Conservation (phyloP, 2,888 invertebrate species). For the Labia minor region DNA sequence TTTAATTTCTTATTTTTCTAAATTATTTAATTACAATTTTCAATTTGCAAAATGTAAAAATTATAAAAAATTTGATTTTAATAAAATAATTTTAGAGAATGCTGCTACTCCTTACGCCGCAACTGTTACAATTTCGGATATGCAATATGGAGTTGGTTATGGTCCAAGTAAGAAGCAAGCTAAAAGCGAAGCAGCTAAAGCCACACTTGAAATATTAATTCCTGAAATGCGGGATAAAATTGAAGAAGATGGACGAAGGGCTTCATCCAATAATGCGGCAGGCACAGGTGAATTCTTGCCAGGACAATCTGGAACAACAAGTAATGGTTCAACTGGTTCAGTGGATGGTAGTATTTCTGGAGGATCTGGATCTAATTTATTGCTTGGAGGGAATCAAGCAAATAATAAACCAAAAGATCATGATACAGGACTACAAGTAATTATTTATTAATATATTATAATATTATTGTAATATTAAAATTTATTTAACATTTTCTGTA, state of each 20-base stretch:
- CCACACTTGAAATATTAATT: constrained; percentile 80
- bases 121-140: constrained; percentile 80
- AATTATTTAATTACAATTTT: too few species aligned
- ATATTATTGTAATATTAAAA: neutral
- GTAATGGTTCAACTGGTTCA: neutral
- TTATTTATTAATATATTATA: neutral
- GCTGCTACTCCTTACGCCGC: constrained; percentile 89
- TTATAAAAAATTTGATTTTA: too few species aligned
- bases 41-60: too few species aligned
- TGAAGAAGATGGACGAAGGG: constrained; percentile 44
- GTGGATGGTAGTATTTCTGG: neutral
- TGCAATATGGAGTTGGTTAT: constrained; percentile 87
- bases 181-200: constrained; percentile 84
- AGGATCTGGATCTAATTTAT: neutral
- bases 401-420: neutral
- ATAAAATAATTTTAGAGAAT: constrained; percentile 68
- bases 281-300: neutral
- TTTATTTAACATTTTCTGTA: too few species aligned
- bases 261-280: neutral
- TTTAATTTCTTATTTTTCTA: too few species aligned
- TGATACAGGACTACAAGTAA: neutral
- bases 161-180: constrained; percentile 94
- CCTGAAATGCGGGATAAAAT: constrained; percentile 83
- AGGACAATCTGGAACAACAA: neutral
- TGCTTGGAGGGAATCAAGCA: neutral